Evolutionary conservation across 1,140 invertebrate species (phyloP).

Genomic region (Rhagoletis zephyria): DNA sequence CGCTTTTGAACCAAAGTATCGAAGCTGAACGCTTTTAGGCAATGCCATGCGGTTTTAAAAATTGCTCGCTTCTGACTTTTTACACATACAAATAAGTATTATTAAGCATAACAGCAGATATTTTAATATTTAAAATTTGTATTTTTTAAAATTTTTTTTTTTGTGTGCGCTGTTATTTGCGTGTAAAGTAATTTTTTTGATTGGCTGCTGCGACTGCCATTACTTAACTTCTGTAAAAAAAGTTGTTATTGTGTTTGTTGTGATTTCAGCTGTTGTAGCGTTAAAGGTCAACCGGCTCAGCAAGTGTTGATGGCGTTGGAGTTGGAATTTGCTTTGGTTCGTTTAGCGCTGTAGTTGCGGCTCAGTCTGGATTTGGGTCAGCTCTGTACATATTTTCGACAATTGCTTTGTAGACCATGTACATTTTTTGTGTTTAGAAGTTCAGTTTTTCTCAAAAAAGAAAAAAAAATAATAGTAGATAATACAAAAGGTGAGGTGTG

Average conservation of each 20-base stretch:
- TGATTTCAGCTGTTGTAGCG: conserved; percentile 16
- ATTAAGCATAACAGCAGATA: not conserved
- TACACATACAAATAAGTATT: not conserved
- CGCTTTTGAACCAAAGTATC: not conserved
- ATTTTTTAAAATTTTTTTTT: not conserved
- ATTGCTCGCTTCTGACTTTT: not conserved
- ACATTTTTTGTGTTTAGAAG: no score
- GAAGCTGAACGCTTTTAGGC: conserved; percentile 34
- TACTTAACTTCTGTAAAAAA: conserved; percentile 24
- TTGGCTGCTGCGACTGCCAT: not conserved
- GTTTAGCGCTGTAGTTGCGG: not conserved
- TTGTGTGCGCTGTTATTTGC: not conserved
- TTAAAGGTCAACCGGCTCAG: conserved; percentile 42
- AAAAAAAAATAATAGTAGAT: no score
- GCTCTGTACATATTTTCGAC: not conserved
- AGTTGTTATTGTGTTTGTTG: not conserved
- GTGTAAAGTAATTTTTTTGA: not conserved
- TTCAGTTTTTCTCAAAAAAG: no score
- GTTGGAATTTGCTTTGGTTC: conserved; percentile 11
- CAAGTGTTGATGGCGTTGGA: not conserved
- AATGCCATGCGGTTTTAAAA: conserved; percentile 4
- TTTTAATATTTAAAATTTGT: not conserved
- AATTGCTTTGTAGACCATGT: no score
- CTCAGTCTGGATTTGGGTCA: not conserved
- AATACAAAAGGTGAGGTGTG: no score